Base-by-base conservation (phyloP, 2,113 vertebrate species). In the Anolis carolinensis region DNA sequence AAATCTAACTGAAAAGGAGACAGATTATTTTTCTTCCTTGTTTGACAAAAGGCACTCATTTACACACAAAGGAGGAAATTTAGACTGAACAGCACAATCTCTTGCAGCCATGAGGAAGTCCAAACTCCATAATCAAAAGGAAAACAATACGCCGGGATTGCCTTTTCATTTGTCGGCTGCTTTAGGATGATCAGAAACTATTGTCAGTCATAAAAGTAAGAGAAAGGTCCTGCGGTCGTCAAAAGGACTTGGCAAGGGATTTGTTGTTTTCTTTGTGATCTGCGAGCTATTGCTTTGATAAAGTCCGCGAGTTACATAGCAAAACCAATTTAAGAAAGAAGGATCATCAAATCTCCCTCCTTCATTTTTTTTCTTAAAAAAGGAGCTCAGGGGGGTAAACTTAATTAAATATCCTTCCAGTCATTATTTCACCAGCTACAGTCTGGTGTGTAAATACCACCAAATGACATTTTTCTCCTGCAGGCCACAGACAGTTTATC, bases 381-480 rank as follows among this genome's bases (percentile, higher is more conserved):
- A 85, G 83, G 30, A 59, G 50, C 52, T 83, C 55, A 18, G 36
- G 55, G 59, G 67, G 50, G 55, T 5, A 30, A 25, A 55, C 39
- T n/a, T 30, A 84, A 76, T 84, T 73, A 86, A 68, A 81, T 39
- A 39, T 30, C 52, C 76, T 85, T 36, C 48, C 84, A 82, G 82
- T 75, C 84, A 90, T 91, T 89, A 89, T 92, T 95, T 94, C 91
- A 18, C 62, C 62, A 86, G 65, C 59, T 84, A 83, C 87, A 88
- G 87, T 87, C 81, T 89, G 71, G 84, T 90, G 90, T 91, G 89
- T 88, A 94, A 93, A 93, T 94, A 88, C 87, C 92, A 94, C 89
- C 90, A 90, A 92, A 87, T 91, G 92, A 92, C 90, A 92, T 93
- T 93, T 94, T 84, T 91, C 84, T 93, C 88, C 90, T 91, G 87